Evolutionary conservation across 2,797 vertebrate genomes (phyloP), one percentile per base, ranked within the genome.

Genomic region (Silurus lanzhouensis): DNA sequence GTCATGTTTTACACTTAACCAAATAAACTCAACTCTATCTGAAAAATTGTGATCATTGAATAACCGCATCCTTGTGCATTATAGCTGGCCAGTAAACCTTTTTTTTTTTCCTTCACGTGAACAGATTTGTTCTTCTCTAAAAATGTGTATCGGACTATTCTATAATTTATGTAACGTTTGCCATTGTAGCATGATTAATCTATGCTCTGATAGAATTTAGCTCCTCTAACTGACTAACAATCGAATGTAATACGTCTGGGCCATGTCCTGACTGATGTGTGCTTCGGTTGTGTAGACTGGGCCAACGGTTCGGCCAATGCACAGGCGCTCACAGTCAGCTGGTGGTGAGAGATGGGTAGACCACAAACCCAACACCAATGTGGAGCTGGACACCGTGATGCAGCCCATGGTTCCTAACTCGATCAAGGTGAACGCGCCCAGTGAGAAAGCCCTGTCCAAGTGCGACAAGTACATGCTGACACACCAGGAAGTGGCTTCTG

Each of bases 401-500:
- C 97, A 99, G 95, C 97, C 97, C 0, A 93, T 95, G 22, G 93
- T 99, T 82, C 96, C 96, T 66, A 95, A 97, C 0, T 91, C 98
- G 93, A 97, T 99, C 95, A 97, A 96, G 2, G 96, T 99, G 61
- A 95, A 93, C 0, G 88, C 95, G 1, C 96, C 98, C 22, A 98
- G 88, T 0, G 96, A 98, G 92, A 98, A 96, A 90, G 96, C 96
- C 0, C 94, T 99, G 91, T 96, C 98, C 9, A 96, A 97, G 91
- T 98, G 97, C 83, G 97, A 99, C 94, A 96, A 97, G 92, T 99
- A 99, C 27, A 96, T 99, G 94, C 94, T 99, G 89, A 99, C 97
- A 0, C 98, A 99, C 92, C 98, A 99, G 94, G 97, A 99, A 91
- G 89, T 99, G 57, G 97, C 97, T 48, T 99, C 98, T 0, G 97